Evolutionary conservation across 92 coral and sea anemone species (phyloP), one percentile per base, ranked within the genome.

Genomic region (Chrysogorgia sp.): DNA sequence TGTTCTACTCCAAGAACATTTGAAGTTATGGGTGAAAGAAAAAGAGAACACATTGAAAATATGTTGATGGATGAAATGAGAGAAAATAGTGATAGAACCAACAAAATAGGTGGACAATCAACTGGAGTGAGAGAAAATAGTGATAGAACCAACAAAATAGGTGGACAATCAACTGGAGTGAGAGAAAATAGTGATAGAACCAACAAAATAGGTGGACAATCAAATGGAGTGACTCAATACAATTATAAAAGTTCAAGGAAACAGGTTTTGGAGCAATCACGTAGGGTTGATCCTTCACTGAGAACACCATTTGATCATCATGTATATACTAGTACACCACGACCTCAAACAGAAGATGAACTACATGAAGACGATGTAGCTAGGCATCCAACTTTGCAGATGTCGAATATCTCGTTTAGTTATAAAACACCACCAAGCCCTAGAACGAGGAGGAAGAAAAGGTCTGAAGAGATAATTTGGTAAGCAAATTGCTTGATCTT

Each of bases 401-500:
- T 60, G 30, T 65, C 69, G 26, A 77, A 35, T 34, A 10, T 72
- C 45, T 34, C 72, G 66, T 85, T 40, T 45, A 77, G 58, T 40
- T 64, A 66, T 72, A 43, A 57, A 35, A 49, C 75, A 30, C 75
- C 87, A 28, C 84, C 90, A 25, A 49, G 55, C 34, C 58, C 77
- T 34, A 68, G 70, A 65, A 82, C 72, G 41, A 66, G 77, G 43
- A 82, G 64, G 52, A 85, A 69, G 40, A 71, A 75, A 30, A 74
- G 68, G 19, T 34, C 83, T n/a, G 40, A 30, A 49, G 55, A 74
- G 8, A 12, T 48, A 12, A 65, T 58, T 24, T 55, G 82, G 28
- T 62, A 49, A 41, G 24, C n/a, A n/a, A n/a, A n/a, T n/a, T n/a
- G n/a, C n/a, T n/a, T n/a, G n/a, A n/a, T n/a, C n/a, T n/a, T n/a